These are phyloP conservation scores for Tragelaphus strepsiceros DNA, from an alignment of 2,113 vertebrate genomes.

Conservation along the genomic window DNA sequence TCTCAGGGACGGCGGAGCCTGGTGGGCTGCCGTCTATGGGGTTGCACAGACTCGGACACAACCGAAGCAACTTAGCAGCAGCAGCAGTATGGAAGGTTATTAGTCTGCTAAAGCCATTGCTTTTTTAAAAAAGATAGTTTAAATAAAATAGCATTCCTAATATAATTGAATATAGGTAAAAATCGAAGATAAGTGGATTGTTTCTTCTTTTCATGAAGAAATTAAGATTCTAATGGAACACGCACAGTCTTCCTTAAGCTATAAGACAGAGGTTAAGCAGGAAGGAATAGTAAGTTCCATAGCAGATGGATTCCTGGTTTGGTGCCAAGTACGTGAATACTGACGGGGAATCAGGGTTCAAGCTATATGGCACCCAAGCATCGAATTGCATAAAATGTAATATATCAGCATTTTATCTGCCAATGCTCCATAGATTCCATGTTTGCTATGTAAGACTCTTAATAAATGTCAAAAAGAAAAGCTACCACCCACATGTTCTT, in stretches of 20 bases:
- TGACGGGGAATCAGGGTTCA: neutral
- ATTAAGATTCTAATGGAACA: neutral
- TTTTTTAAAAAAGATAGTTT: constrained; percentile 20
- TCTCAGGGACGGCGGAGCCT: too few relatives aligned
- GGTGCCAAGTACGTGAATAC: neutral
- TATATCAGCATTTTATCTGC: neutral
- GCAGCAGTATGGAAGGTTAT: neutral
- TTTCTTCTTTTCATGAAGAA: constrained; percentile 32
- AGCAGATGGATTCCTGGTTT: neutral
- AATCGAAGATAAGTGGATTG: neutral
- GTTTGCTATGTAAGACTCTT: neutral
- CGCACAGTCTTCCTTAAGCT: neutral
- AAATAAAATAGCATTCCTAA: constrained; percentile 14
- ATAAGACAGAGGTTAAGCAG: neutral
- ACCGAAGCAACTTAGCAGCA: too few relatives aligned
- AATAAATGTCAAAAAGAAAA: neutral
- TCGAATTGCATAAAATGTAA: neutral
- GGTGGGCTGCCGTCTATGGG: too few relatives aligned
- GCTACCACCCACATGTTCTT: neutral
- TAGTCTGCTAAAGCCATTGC: neutral
- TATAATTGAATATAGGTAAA: neutral
- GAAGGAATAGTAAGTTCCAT: constrained; percentile 5
- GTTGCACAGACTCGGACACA: too few relatives aligned
- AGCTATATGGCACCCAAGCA: neutral
- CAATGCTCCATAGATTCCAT: neutral